phyloP scores from a whole-genome alignment of 2,113 vertebrate species.

The Mastomys natalensis region DNA sequence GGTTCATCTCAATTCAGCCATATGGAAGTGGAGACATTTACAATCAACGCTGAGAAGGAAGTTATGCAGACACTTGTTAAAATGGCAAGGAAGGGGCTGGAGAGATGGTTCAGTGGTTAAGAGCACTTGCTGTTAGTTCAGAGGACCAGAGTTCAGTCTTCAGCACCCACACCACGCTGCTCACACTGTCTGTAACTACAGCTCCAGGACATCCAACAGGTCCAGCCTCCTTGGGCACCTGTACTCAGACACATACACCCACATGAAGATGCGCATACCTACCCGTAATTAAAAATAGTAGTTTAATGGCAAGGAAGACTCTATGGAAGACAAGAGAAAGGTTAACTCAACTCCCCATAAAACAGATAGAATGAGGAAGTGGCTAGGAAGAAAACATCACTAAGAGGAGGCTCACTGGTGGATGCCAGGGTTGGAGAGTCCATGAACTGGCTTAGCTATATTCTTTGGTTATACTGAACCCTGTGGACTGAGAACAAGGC shows the following conservation, averaged over 20 bases:
- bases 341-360: not conserved
- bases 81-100: not conserved
- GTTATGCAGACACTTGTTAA: not conserved
- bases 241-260: not conserved
- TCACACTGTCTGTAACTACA: not conserved
- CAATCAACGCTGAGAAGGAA: not conserved
- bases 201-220: not conserved
- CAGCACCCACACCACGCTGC: not conserved
- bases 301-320: not conserved
- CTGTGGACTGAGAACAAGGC: not conserved
- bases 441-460: not conserved
- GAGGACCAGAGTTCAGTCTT: not conserved
- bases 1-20: not conserved
- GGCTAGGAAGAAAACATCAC: not conserved
- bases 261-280: not conserved
- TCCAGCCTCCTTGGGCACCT: not conserved
- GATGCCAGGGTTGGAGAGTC: not conserved
- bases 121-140: not conserved
- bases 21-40: not conserved
- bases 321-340: not conserved
- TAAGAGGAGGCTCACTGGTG: not conserved
- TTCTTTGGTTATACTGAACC: not conserved
- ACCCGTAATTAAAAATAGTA: not conserved
- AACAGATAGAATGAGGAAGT: not conserved
- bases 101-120: not conserved